A percentile compares a stretch with the other conserved stretches of the same genome.
phyloP scores from a whole-genome alignment of 37 sponge, comb jelly and placozoan species.

The Theonella swinhoei region DNA sequence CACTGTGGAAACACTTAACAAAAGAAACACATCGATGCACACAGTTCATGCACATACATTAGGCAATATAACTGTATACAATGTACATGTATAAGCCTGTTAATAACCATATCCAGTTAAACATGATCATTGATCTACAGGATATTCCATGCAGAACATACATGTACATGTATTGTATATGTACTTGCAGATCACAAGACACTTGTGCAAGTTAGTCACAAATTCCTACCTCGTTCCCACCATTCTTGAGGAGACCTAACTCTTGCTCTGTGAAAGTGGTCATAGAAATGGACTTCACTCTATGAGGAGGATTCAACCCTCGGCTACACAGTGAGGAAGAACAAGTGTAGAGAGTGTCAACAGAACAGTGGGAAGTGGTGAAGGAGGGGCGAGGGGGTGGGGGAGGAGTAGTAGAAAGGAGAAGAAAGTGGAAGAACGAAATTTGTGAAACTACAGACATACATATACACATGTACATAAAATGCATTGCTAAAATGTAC shows the following conservation, averaged over 20 bases:
- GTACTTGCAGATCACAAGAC: not conserved
- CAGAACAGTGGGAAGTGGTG: not conserved
- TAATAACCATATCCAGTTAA: too few species aligned
- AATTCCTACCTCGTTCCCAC: constrained; percentile 86
- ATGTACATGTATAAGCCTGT: too few species aligned
- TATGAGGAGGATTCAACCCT: constrained; percentile 93
- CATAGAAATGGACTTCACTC: constrained; percentile 97
- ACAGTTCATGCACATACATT: not conserved
- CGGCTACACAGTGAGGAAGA: constrained; percentile 48
- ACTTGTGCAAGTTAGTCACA: not conserved
- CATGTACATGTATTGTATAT: not conserved
- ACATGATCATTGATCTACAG: too few species aligned
- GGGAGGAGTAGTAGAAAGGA: not conserved
- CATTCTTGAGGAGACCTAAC: constrained; percentile 60
- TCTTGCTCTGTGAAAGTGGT: constrained; percentile 84
- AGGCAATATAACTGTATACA: not conserved
- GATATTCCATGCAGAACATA: not conserved
- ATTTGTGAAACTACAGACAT: too few species aligned
- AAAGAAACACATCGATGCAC: not conserved
- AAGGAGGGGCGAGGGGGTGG: not conserved
- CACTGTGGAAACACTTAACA: too few species aligned
- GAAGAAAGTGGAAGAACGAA: not conserved
- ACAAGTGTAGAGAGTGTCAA: not conserved
- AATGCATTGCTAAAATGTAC: too few species aligned
- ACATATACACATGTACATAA: too few species aligned